phyloP scores from a whole-genome alignment of 30 jellyfish, hydroid and myxozoan species.

The Phacellophora camtschatica region DNA sequence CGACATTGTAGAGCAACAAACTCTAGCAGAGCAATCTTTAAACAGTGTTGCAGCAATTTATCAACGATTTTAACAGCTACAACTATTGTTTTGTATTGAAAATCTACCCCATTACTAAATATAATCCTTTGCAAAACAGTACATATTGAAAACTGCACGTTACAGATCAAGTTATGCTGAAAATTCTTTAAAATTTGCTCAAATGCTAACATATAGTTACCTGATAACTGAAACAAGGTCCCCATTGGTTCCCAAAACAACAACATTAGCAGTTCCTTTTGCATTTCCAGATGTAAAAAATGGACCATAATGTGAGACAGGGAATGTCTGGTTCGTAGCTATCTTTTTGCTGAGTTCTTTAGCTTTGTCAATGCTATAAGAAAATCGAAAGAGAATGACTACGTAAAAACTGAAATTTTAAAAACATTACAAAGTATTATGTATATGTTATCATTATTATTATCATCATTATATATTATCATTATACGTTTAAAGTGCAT shows the following conservation, averaged over 20 bases:
- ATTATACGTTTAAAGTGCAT: background rate
- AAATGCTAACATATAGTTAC: background rate
- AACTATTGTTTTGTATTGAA: too few relatives aligned
- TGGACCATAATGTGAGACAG: constrained; percentile 58
- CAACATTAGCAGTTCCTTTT: constrained; percentile 61
- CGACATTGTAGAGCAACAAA: too few relatives aligned
- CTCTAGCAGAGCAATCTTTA: too few relatives aligned
- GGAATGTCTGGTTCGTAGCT: constrained; percentile 23
- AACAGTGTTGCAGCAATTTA: too few relatives aligned
- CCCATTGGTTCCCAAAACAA: constrained; percentile 72
- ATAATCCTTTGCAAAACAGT: too few relatives aligned
- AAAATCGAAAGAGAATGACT: background rate
- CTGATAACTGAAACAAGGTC: constrained; percentile 71
- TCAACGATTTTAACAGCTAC: too few relatives aligned
- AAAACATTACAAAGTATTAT: too few relatives aligned
- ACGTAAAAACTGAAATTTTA: too few relatives aligned
- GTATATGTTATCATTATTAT: too few relatives aligned
- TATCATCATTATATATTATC: too few relatives aligned
- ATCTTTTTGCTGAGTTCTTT: constrained; percentile 24
- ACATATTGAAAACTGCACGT: too few relatives aligned
- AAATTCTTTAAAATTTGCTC: background rate
- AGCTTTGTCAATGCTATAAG: constrained; percentile 28
- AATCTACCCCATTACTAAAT: too few relatives aligned
- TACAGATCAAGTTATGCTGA: background rate
- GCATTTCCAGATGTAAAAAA: constrained; percentile 34